Conservation (phyloP, 64 coral and sea anemone genomes). For the Cladopsammia gracilis region DNA sequence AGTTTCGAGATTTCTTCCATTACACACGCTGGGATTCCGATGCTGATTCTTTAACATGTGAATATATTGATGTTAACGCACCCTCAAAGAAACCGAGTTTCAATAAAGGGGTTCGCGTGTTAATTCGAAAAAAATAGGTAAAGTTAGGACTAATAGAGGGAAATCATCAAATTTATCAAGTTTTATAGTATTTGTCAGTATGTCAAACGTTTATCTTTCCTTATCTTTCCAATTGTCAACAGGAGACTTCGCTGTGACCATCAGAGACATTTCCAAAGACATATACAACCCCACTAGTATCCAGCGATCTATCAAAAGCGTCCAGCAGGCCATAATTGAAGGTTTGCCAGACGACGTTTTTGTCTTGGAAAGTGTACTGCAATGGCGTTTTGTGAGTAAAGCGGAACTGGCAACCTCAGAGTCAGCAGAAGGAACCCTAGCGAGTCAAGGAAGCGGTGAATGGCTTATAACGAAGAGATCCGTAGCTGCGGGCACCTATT, state of each 20-base stretch:
- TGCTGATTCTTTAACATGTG: too few relatives aligned
- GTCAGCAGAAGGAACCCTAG: background rate
- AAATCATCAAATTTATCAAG: too few relatives aligned
- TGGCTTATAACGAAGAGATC: conserved; percentile 9
- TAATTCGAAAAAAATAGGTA: too few relatives aligned
- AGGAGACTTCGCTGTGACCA: background rate
- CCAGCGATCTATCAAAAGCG: background rate
- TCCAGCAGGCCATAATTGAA: background rate
- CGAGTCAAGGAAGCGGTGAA: background rate
- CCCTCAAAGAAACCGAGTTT: too few relatives aligned
- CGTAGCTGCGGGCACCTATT: background rate
- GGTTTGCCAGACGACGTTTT: background rate
- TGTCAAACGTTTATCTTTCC: too few relatives aligned
- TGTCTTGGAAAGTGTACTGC: background rate
- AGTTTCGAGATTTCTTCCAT: too few relatives aligned
- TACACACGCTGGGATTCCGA: too few relatives aligned
- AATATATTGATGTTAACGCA: too few relatives aligned
- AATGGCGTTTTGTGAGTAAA: conserved; percentile 7
- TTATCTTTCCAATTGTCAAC: background rate
- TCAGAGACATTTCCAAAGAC: background rate
- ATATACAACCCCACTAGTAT: background rate
- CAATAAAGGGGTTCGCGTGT: too few relatives aligned
- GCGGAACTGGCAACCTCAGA: background rate
- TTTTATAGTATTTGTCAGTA: too few relatives aligned
- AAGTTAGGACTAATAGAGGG: too few relatives aligned